These are phyloP conservation scores for Euphonia xanthogaster DNA, from an alignment of 2,797 vertebrate genomes.

Conservation along the genomic window DNA sequence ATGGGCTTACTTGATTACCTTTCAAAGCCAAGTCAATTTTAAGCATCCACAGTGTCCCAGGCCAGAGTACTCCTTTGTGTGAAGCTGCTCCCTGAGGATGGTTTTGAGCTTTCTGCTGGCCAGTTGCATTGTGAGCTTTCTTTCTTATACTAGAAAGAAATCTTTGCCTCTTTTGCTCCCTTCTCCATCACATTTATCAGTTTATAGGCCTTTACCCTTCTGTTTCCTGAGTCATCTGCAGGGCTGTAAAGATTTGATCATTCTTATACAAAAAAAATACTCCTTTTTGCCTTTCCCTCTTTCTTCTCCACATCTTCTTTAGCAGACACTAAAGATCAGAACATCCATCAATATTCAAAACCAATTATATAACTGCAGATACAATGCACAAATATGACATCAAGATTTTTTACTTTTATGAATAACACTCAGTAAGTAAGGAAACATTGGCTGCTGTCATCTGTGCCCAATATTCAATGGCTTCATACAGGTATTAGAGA, in stretches of 20 bases:
- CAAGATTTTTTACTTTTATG: background rate
- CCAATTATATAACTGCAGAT: background rate
- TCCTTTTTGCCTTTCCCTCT: background rate
- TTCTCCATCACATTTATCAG: background rate
- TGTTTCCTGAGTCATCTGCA: background rate
- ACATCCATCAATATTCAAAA: background rate
- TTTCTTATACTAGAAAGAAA: background rate
- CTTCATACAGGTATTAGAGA: background rate
- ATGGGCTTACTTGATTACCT: background rate
- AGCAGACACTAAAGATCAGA: background rate
- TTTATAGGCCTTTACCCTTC: background rate
- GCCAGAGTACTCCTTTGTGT: background rate
- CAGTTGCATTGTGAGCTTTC: background rate
- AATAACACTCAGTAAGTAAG: background rate
- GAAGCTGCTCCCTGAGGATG: background rate
- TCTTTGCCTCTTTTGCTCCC: background rate
- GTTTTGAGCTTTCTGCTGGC: background rate
- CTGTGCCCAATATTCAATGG: background rate
- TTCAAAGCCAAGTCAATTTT: background rate
- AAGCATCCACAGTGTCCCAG: background rate
- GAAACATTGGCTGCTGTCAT: background rate
- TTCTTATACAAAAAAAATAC: background rate
- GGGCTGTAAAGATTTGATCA: background rate
- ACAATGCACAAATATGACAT: background rate
- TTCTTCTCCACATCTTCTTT: background rate